A percentile compares a stretch with the other conserved stretches of the same genome.
phyloP scores from a whole-genome alignment of 2,797 vertebrate genomes.

The Rousettus madagascariensis region DNA sequence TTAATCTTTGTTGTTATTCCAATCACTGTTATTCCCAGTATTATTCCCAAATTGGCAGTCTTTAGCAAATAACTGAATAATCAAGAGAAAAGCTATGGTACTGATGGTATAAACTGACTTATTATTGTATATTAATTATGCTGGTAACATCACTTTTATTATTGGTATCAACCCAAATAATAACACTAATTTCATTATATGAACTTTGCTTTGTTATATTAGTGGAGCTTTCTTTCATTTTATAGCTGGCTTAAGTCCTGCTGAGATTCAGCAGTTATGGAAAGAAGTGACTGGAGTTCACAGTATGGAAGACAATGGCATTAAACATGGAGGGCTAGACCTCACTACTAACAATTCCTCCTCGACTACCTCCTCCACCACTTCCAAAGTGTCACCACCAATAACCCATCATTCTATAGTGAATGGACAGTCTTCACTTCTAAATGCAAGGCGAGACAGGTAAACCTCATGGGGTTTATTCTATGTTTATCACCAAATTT shows the following conservation, averaged over 20 bases:
- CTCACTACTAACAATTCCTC: constrained; percentile 98
- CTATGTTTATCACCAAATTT: constrained; percentile 50
- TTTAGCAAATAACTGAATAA: constrained; percentile 64
- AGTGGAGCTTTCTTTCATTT: constrained; percentile 84
- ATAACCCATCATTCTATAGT: constrained; percentile 96
- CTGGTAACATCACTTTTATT: constrained; percentile 78
- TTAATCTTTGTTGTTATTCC: constrained; percentile 47
- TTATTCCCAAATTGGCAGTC: constrained; percentile 51
- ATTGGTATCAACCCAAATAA: constrained; percentile 80
- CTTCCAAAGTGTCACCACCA: constrained; percentile 98
- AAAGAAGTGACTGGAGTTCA: constrained; percentile 98
- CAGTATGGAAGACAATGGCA: constrained; percentile 96
- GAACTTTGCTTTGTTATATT: constrained; percentile 81
- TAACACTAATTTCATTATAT: constrained; percentile 76
- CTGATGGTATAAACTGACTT: constrained; percentile 64
- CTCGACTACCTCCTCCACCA: constrained; percentile 95
- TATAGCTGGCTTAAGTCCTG: constrained; percentile 96
- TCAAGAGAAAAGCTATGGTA: constrained; percentile 59
- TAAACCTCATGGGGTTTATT: constrained; percentile 80
- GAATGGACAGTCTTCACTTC: constrained; percentile 97
- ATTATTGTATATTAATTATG: constrained; percentile 68
- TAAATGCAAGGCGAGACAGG: constrained; percentile 97
- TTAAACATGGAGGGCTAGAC: constrained; percentile 98
- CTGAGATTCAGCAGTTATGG: constrained; percentile 99
- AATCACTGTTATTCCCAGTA: constrained; percentile 40